phyloP scores from a whole-genome alignment of 2,113 vertebrate genomes.

The Brachyhypopomus occidentalis region DNA sequence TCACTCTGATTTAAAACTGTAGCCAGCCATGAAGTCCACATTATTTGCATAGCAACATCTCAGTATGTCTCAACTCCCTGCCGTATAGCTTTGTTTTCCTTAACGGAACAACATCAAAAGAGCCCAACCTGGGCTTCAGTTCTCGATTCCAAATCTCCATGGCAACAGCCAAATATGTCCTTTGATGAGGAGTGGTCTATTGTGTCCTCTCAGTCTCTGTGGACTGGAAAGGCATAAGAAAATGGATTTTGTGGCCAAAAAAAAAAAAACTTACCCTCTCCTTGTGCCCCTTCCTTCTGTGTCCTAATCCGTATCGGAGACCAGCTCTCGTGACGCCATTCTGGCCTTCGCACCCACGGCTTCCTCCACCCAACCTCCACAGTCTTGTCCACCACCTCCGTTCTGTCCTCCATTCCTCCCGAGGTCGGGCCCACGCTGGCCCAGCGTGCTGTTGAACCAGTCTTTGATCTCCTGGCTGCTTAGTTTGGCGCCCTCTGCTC shows the following conservation, averaged over 20 bases:
- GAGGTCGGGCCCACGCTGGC: conserved; percentile 65
- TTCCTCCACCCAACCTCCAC: conserved; percentile 79
- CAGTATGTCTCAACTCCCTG: conserved; percentile 41
- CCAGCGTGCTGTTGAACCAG: conserved; percentile 69
- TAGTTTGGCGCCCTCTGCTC: conserved; percentile 75
- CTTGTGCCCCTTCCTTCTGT: conserved; percentile 71
- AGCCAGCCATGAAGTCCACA: conserved; percentile 21
- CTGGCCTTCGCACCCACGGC: conserved; percentile 64
- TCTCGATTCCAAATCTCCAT: conserved; percentile 47
- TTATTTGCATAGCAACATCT: conserved; percentile 50
- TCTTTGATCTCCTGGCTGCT: conserved; percentile 73
- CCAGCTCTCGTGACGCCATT: conserved; percentile 67
- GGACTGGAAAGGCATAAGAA: conserved; percentile 33
- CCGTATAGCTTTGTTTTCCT: conserved; percentile 44
- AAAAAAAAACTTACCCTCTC: conserved; percentile 50
- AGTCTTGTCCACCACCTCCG: conserved; percentile 70
- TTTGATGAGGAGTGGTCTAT: conserved; percentile 48
- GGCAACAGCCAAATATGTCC: conserved; percentile 48
- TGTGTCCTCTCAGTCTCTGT: conserved; percentile 42
- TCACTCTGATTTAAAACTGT: not conserved
- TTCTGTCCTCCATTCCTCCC: conserved; percentile 74
- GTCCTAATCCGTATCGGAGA: conserved; percentile 76
- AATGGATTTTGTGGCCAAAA: not conserved
- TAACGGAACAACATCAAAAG: conserved; percentile 49
- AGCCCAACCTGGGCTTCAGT: conserved; percentile 51